Evolutionary conservation across 2,888 invertebrate species (phyloP), one percentile per base, ranked within the genome.

Genomic region (Margaritifera margaritifera): DNA sequence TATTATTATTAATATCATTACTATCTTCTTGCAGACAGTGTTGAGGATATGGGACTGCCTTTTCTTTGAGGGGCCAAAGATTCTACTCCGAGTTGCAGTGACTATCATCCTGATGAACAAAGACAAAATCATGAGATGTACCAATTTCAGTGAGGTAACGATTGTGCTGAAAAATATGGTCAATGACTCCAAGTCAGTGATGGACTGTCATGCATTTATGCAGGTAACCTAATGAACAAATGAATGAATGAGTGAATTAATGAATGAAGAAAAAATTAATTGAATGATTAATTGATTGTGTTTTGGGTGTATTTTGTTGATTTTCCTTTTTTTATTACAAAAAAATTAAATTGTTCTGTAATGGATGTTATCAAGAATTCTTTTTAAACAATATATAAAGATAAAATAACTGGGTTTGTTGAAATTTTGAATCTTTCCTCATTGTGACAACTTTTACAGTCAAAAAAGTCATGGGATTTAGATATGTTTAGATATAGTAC

Each of bases 1-100:
- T n/a, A n/a, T n/a, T n/a, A n/a, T n/a, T n/a, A 11, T 42, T 62
- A 42, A 24, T 62, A n/a, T 2, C 50, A 42, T 42, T n/a, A 42
- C 18, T 27, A 62, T 62, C 11, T 58, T 67, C 50, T 60, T 80
- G 20, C 89, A 93, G 93, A 98, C 98, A 11, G 96, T 97, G 57
- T 91, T 97, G 27, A 92, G 98, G 85, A 95, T 98, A 90, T 98
- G 98, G 97, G 98, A 98, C 90, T 96, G 97, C 87, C 91, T 98
- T 71, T 97, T 98, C 91, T 94, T 95, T 83, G 98, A 98, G 90
- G 98, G 98, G 58, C 95, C 95, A 71, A 97, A 97, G 91, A 94
- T 98, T 80, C 91, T 98, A 78, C 95, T 98, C 89, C 92, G 97
- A 80, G 96, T 96, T 4, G 96, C 95, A 65, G 87, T 98, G 78